Base-by-base conservation (phyloP, 2,113 vertebrate genomes). In the Phrynosoma platyrhinos region DNA sequence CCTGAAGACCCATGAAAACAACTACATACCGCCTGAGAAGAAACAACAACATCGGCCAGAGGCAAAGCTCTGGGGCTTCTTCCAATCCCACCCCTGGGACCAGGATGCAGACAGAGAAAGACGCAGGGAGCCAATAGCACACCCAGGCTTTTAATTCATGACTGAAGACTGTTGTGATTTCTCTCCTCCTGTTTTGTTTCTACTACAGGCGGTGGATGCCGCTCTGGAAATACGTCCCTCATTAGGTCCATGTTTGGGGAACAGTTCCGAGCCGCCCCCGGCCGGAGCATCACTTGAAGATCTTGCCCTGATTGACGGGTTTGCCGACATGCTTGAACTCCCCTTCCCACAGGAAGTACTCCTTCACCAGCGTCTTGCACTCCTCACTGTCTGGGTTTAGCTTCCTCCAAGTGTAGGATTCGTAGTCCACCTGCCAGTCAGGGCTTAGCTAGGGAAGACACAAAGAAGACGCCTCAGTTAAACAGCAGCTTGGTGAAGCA, bases 371-470 rank as follows among this genome's bases (percentile, higher is more conserved):
- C 20, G 96, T 98, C 96, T 97, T 97, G 94, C 98, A 97, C 91
- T 98, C 98, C 55, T 98, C 97, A 0, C 97, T 98, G 85, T 97
- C 89, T 1, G 97, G 93, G 86, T 98, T 97, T 96, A 99, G 94
- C 94, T 98, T 99, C 90, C 98, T 96, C 98, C 98, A 98, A 6
- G 93, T 95, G 14, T 99, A 99, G 0, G 98, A 99, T 91, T 98
- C 98, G 0, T 98, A 99, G 93, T 99, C 98, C 52, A 98, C 97
- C 95, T 98, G 97, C 98, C 98, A 99, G 93, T 98, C 98, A 0
- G 93, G 88, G 83, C 92, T 97, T 85, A 99, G 96, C 98, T 98
- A 84, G 13, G 58, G 75, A 85, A 87, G 47, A 87, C 3, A 83
- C 0, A 23, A 27, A 5, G 32, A 80, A 9, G 2, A 36, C 25